A percentile compares a stretch with the other conserved stretches of the same genome.
Evolutionary conservation across 2,113 vertebrate genomes (phyloP).

Genomic region (Pyxicephalus adspersus): DNA sequence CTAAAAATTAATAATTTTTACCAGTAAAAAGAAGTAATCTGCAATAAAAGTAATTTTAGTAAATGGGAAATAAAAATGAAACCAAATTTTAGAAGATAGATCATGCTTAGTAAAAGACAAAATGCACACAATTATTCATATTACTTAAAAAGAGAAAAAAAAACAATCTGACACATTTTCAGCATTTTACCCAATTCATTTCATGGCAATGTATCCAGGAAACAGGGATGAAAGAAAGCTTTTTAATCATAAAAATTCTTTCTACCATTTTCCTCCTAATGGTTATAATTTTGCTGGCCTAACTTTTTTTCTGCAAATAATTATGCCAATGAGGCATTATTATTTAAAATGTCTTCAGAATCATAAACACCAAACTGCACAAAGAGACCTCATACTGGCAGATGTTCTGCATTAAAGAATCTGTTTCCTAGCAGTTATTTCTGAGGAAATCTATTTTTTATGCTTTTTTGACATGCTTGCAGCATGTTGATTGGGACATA

Average conservation of each 20-base stretch:
- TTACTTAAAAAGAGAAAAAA: neutral
- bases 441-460: constrained; percentile 42
- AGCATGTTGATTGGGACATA: constrained; percentile 1
- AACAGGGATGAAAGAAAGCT: constrained; percentile 25
- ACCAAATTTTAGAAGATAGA: neutral
- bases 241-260: constrained; percentile 47
- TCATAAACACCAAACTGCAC: constrained; percentile 41
- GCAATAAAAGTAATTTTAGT: too few relatives aligned
- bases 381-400: constrained; percentile 40
- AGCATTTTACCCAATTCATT: constrained; percentile 7
- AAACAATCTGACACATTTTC: constrained; percentile 24
- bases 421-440: constrained; percentile 42
- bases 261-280: constrained; percentile 49
- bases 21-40: too few relatives aligned
- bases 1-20: too few relatives aligned
- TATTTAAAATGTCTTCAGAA: constrained; percentile 49
- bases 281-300: constrained; percentile 29
- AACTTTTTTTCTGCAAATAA: constrained; percentile 22
- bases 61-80: too few relatives aligned
- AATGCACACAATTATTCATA: neutral
- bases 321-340: constrained; percentile 50
- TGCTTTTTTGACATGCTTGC: constrained; percentile 27
- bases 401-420: constrained; percentile 44
- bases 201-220: constrained; percentile 29
- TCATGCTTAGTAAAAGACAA: neutral